Evolutionary conservation across 2,797 vertebrate genomes (phyloP).

Genomic region (Orestias chungarensis): DNA sequence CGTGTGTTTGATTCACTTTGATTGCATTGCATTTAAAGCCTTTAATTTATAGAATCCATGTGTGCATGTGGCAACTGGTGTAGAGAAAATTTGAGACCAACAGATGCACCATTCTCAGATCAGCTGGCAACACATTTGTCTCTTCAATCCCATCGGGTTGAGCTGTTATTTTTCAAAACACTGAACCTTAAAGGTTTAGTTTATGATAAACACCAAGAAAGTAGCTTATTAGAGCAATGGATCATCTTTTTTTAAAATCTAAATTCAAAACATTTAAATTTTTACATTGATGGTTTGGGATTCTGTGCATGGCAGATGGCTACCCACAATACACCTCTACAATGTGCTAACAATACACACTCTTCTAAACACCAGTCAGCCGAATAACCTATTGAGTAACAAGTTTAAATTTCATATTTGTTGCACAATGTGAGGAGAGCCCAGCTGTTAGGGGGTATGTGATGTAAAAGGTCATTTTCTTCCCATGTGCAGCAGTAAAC

Average conservation of each 20-base stretch:
- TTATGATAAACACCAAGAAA: neutral
- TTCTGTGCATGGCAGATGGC: neutral
- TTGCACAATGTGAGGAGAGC: constrained; percentile 35
- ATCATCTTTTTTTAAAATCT: neutral
- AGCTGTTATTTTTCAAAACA: neutral
- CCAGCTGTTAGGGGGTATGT: constrained; percentile 25
- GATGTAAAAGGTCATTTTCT: constrained; percentile 32
- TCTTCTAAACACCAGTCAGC: constrained; percentile 26
- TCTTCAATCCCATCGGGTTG: neutral
- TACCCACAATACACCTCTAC: constrained; percentile 3
- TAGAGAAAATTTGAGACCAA: neutral
- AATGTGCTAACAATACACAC: constrained; percentile 19
- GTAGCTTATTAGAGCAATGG: neutral
- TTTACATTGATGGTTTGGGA: neutral
- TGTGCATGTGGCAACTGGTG: neutral
- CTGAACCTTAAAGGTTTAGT: neutral
- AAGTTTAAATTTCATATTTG: constrained; percentile 38
- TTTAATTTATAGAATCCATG: neutral
- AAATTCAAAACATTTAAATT: too few species aligned
- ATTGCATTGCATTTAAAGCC: neutral
- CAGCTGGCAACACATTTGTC: neutral
- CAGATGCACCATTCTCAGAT: neutral
- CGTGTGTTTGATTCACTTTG: neutral
- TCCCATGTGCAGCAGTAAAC: constrained; percentile 51
- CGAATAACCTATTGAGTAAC: constrained; percentile 48